phyloP scores from a whole-genome alignment of 30 jellyfish, hydroid and myxozoan genomes.

The Calvadosia cruxmelitensis region DNA sequence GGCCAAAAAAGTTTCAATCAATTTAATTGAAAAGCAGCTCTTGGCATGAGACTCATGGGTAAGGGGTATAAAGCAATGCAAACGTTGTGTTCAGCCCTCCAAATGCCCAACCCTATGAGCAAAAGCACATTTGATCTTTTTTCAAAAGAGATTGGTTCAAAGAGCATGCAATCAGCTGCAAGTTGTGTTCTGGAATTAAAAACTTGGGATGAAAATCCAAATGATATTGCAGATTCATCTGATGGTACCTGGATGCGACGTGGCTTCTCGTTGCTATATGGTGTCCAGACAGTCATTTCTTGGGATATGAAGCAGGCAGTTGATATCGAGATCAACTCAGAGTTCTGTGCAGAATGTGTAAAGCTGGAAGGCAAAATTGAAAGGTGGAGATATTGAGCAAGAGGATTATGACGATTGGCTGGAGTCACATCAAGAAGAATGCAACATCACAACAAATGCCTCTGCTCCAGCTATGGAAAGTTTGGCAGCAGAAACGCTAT shows the following conservation, averaged over 20 bases:
- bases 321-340: constrained; percentile 5
- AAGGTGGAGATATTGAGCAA: neutral
- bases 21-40: neutral
- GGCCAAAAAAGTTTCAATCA: neutral
- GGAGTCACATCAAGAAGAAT: neutral
- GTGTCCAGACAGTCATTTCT: constrained; percentile 11
- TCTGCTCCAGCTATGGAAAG: constrained; percentile 1
- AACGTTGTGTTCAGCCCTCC: neutral
- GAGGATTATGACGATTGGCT: neutral
- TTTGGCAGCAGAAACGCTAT: neutral
- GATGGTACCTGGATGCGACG: constrained; percentile 36
- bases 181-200: too few species aligned
- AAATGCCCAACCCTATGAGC: neutral
- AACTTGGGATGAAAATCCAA: too few species aligned
- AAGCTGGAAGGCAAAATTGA: neutral
- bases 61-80: neutral
- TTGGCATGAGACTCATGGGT: neutral
- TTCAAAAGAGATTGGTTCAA: neutral
- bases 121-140: neutral
- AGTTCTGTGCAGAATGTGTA: constrained; percentile 2
- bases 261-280: constrained; percentile 13
- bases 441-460: neutral
- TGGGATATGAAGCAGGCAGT: constrained; percentile 14
- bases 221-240: constrained; percentile 6
- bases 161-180: too few species aligned